phyloP scores from a whole-genome alignment of 2,113 vertebrate species.

The Hassar affinis region DNA sequence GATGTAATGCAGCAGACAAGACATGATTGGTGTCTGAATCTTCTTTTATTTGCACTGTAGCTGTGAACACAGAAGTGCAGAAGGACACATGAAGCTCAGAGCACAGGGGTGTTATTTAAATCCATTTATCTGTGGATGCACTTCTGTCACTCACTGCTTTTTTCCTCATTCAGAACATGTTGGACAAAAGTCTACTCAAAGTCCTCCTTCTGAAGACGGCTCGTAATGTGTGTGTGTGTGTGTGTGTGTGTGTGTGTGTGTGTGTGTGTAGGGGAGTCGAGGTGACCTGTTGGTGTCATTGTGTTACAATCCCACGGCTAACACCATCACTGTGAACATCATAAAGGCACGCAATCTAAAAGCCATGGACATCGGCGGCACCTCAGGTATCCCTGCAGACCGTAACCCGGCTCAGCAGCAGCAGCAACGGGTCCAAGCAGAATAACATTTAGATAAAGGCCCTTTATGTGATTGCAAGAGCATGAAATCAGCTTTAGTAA shows the following conservation, averaged over 20 bases:
- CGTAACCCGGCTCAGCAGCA: not conserved
- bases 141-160: not conserved
- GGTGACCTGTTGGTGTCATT: constrained; percentile 95
- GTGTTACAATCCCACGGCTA: constrained; percentile 97
- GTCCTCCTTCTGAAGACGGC: not conserved
- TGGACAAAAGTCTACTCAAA: not conserved
- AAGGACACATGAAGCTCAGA: not conserved
- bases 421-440: not conserved
- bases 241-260: constrained; percentile 14
- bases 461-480: not conserved
- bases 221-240: not conserved
- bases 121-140: not conserved
- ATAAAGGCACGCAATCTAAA: constrained; percentile 99
- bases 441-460: not conserved
- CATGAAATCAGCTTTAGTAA: not conserved
- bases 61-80: no score
- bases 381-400: constrained; percentile 79
- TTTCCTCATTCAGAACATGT: not conserved
- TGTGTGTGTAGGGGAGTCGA: constrained; percentile 84
- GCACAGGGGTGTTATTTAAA: not conserved
- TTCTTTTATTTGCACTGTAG: not conserved
- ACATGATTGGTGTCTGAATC: not conserved
- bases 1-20: not conserved
- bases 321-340: constrained; percentile 97
- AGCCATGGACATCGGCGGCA: constrained; percentile 99